Evolutionary conservation across 1,140 invertebrate genomes (phyloP).

Genomic region (Neodiprion virginianus): DNA sequence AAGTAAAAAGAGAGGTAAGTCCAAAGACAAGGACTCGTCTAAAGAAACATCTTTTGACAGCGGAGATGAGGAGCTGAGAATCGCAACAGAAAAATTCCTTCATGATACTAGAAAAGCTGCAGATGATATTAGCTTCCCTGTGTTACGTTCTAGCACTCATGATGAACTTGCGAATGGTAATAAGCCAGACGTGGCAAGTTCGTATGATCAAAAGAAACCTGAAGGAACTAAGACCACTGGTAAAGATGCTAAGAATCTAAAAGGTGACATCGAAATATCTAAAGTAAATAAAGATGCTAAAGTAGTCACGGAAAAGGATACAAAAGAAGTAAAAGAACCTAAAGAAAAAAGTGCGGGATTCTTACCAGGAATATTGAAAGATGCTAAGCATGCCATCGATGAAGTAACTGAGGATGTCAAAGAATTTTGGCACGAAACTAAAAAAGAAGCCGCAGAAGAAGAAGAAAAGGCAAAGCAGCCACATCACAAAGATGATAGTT

Average conservation of each 20-base stretch:
- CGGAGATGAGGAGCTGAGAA: constrained; percentile 48
- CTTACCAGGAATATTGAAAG: constrained; percentile 38
- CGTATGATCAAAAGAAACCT: background rate
- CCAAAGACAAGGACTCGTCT: constrained; percentile 43
- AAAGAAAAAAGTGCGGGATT: constrained; percentile 38
- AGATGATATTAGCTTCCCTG: background rate
- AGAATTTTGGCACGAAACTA: constrained; percentile 32
- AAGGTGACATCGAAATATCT: constrained; percentile 16
- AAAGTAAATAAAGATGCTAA: constrained; percentile 16
- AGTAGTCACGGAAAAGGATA: background rate
- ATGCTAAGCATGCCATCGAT: constrained; percentile 21
- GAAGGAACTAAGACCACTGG: background rate
- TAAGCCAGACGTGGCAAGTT: background rate
- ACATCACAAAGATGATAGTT: background rate
- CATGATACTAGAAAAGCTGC: constrained; percentile 40
- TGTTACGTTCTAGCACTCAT: too few relatives aligned
- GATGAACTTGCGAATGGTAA: background rate
- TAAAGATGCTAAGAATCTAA: constrained; percentile 17
- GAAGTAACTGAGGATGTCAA: constrained; percentile 20
- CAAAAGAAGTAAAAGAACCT: constrained; percentile 9
- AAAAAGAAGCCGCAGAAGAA: constrained; percentile 33
- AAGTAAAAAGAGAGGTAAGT: constrained; percentile 43
- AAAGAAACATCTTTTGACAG: constrained; percentile 52
- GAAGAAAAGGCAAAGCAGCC: constrained; percentile 23
- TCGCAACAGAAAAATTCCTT: constrained; percentile 39